phyloP scores from a whole-genome alignment of 37 sponge, comb jelly and placozoan species.

The Spongilla lacustris region DNA sequence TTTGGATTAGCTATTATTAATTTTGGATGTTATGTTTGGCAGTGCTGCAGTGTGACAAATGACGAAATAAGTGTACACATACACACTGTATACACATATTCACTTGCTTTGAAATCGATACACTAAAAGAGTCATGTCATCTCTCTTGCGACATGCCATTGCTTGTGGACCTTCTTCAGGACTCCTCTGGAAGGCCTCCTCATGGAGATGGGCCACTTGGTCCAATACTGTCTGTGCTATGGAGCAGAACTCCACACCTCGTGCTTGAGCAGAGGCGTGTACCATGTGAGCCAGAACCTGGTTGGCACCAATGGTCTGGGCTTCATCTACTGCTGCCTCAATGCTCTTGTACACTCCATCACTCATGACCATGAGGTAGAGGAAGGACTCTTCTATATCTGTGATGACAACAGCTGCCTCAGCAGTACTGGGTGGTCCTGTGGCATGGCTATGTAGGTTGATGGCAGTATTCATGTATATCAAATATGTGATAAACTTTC shows the following conservation, averaged over 20 bases:
- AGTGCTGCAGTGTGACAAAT: no score
- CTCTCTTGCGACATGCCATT: constrained; percentile 67
- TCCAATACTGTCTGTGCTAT: constrained; percentile 48
- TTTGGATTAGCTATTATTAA: no score
- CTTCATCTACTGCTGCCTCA: constrained; percentile 34
- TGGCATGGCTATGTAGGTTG: constrained; percentile 35
- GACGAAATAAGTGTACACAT: no score
- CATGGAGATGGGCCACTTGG: constrained; percentile 43
- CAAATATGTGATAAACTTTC: no score
- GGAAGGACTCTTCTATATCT: constrained; percentile 11
- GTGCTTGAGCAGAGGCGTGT: neutral
- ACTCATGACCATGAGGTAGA: constrained; percentile 82
- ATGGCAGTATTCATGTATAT: no score
- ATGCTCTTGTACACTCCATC: constrained; percentile 89
- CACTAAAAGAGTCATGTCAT: constrained; percentile 85
- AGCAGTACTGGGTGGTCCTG: constrained; percentile 53
- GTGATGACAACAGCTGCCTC: constrained; percentile 30
- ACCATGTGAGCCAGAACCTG: constrained; percentile 33
- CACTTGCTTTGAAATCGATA: constrained; percentile 25
- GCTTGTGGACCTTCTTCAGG: constrained; percentile 34
- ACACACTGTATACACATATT: no score
- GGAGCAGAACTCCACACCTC: neutral
- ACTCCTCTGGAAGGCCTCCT: constrained; percentile 16
- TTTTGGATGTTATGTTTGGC: no score
- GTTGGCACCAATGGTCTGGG: constrained; percentile 34